Percentiles rank a stretch among this genome's conserved stretches.
These are phyloP conservation scores for Odontophorus gujanensis DNA, from an alignment of 2,113 vertebrate species.

Conservation along the genomic window DNA sequence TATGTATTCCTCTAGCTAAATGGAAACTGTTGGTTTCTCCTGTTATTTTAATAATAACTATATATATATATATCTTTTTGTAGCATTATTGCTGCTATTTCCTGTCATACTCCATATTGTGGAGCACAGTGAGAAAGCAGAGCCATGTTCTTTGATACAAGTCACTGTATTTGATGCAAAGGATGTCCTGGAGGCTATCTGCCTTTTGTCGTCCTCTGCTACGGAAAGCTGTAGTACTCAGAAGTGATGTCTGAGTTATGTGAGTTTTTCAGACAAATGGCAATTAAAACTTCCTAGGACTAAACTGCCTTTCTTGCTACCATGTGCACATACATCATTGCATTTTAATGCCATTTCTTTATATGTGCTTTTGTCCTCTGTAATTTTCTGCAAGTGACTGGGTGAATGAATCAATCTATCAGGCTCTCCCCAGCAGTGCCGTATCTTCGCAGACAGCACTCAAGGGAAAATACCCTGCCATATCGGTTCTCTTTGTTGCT, in stretches of 20 bases:
- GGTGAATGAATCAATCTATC: background rate
- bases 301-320: background rate
- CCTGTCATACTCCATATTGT: background rate
- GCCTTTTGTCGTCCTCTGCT: background rate
- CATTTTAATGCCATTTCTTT: constrained; percentile 19
- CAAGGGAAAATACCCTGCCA: background rate
- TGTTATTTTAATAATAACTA: background rate
- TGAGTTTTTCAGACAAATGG: background rate
- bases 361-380: background rate
- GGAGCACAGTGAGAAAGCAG: background rate
- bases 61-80: background rate
- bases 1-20: background rate
- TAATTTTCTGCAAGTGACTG: constrained; percentile 12
- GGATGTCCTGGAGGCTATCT: background rate
- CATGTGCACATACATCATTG: background rate
- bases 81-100: background rate
- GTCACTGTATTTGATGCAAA: background rate
- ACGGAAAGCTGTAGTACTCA: background rate
- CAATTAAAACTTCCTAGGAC: constrained; percentile 6
- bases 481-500: background rate
- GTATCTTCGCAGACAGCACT: background rate
- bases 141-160: fast-evolving
- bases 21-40: background rate
- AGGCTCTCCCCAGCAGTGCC: background rate
- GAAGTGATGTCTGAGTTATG: background rate